Evolutionary conservation across 2,888 invertebrate species (phyloP).

Genomic region (Stenotaenia linearis): DNA sequence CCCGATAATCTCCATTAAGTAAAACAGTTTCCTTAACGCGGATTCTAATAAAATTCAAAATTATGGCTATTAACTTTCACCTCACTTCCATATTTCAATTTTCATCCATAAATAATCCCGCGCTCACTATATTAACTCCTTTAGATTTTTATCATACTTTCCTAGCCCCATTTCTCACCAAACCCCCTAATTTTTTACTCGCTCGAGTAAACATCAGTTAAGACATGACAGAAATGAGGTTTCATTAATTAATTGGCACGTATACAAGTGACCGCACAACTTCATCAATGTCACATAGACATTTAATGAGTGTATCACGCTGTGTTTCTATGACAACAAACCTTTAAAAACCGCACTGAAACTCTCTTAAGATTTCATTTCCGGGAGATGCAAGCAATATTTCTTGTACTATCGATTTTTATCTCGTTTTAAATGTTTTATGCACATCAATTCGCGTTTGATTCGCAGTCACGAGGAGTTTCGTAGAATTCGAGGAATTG

Average conservation of each 20-base stretch:
- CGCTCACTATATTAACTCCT: neutral
- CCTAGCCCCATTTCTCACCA: neutral
- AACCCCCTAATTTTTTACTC: neutral
- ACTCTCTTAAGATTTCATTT: neutral
- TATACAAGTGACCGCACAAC: conserved; percentile 11
- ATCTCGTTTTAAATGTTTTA: neutral
- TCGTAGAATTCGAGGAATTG: too few species aligned
- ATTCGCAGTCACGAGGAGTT: too few species aligned
- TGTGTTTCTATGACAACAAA: neutral
- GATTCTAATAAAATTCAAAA: neutral
- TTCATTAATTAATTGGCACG: conserved; percentile 7
- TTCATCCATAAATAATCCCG: neutral
- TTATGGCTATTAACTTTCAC: neutral
- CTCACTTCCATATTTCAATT: neutral
- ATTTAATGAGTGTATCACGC: neutral
- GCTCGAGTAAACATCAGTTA: neutral
- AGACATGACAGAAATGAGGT: conserved; percentile 21
- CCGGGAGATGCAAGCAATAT: neutral
- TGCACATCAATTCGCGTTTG: neutral
- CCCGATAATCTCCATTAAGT: neutral
- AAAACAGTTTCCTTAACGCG: neutral
- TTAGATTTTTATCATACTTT: neutral
- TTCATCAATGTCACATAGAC: neutral
- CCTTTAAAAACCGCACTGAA: neutral
- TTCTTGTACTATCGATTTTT: neutral